Evolutionary conservation across 2,888 invertebrate genomes (phyloP), one percentile per base, ranked within the genome.

Genomic region (Myopa tessellatipennis): DNA sequence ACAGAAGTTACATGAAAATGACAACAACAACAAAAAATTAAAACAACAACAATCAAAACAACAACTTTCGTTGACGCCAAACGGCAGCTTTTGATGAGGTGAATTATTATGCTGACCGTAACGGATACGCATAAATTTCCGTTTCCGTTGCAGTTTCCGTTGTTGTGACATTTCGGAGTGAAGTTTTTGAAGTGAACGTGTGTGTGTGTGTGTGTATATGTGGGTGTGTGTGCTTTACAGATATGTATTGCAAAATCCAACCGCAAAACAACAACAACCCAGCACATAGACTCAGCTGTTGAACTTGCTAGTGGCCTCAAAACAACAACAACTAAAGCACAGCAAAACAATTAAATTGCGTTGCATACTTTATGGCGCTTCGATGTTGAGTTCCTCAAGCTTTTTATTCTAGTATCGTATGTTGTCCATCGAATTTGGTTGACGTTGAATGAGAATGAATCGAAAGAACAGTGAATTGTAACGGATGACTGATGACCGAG

Each of bases 111-210:
- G 45, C 69, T 75, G 69, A 75, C 75, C 75, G 36, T 68, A 75
- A 69, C 60, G 68, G 75, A 69, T 75, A 58, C 52, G 68, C 75
- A 75, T 75, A 75, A 75, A 75, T 75, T 75, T 75, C 60, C 74
- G 58, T 55, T 74, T 74, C 69, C 60, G 68, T 69, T 60, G 58
- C 50, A 12, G 73, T 61, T 63, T 61, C 68, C 61, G 69, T 40
- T 74, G 68, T 69, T 68, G 58, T 38, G 38, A 60, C 68, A 69
- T 26, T 50, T 60, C 18, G 18, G 18, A 14, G 36, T 38, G 38
- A 36, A 14, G 12, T 34, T 5, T 38, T 12, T 65, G 36, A 1
- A 18, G 58, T n/a, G 58, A 10, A n/a, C 7, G 26, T 52, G 74
- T 52, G 63, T 8, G 12, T 74, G 65, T 52, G 8, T 12, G 18